Base-by-base conservation (phyloP, 2,797 vertebrate species). In the Chaenodraco wilsoni region DNA sequence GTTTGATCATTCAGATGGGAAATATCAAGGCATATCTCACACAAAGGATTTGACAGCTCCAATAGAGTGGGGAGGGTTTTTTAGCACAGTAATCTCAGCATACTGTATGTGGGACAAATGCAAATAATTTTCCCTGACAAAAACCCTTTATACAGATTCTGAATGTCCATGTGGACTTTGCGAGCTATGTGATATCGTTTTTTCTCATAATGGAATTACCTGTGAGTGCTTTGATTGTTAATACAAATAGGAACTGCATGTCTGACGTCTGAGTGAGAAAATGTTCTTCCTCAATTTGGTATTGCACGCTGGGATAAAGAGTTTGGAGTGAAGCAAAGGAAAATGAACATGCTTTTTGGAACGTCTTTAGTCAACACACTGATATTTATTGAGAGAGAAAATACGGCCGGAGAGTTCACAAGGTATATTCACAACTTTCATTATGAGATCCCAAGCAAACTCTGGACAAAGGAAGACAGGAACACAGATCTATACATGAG, bases 161-260 rank as follows among this genome's bases (percentile, higher is more conserved):
- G 43, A 76, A 64, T 46, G 55, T 37, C 12, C 57, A 5, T 67
- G 23, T 46, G 17, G 4, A 9, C 23, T 9, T 11, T 5, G 9
- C 8, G 23, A 65, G 40, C 65, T 15, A 2, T 31, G 15, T 31
- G 17, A 6, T 12, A 51, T 59, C 5, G 16, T 15, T 10, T 54
- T 13, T 69, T 27, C 27, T 44, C 15, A 4, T 27, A 23, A 44
- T 41, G 10, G 45, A 59, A 64, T 56, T 21, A 19, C 55, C 23
- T 58, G 7, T 13, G 21, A 80, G 55, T 17, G 51, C 61, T 68
- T 31, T 43, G 21, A 45, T 69, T 65, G 33, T 49, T 49, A 51
- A 43, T 16, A 12, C 45, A 56, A 56, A 55, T 43, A 68, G 41
- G 15, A 59, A 13, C 44, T 43, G 37, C 2, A 2, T 16, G 44